These are phyloP conservation scores for Plebejus anna DNA, from an alignment of 2,888 invertebrate species.

Conservation along the genomic window DNA sequence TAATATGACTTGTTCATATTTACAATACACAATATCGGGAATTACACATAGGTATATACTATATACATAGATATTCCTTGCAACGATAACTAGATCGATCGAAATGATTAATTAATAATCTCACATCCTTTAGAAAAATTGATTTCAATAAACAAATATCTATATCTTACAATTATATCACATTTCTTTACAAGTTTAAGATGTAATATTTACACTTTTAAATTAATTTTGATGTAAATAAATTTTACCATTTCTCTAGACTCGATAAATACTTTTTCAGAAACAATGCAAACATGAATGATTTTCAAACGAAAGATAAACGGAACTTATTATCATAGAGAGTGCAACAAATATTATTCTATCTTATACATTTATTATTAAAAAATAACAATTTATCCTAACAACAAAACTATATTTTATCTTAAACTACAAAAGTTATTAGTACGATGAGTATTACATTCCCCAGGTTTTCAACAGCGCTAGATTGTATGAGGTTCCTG, in stretches of 20 bases:
- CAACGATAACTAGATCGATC: conserved; percentile 17
- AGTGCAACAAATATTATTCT: conserved; percentile 20
- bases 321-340: conserved; percentile 9
- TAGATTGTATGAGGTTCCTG: conserved; percentile 61
- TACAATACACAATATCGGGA: conserved; percentile 24
- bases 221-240: conserved; percentile 31
- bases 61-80: conserved; percentile 19
- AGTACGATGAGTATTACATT: conserved; percentile 34
- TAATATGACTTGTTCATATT: background rate
- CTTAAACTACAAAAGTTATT: conserved; percentile 23
- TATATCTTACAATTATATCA: conserved; percentile 55
- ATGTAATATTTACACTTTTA: conserved; percentile 43
- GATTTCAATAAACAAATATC: conserved; percentile 25
- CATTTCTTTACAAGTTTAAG: conserved; percentile 54
- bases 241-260: conserved; percentile 15
- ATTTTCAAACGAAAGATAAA: background rate
- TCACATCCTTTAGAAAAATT: conserved; percentile 19
- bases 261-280: background rate
- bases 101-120: background rate
- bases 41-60: conserved; percentile 5
- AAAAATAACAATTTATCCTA: conserved; percentile 9
- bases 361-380: conserved; percentile 29
- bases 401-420: conserved; percentile 9
- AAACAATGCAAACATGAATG: background rate
- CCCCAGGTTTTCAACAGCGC: conserved; percentile 29